A percentile compares a stretch with the other conserved stretches of the same genome.
phyloP scores from a whole-genome alignment of 1,140 invertebrate species.

The Eueides isabella region DNA sequence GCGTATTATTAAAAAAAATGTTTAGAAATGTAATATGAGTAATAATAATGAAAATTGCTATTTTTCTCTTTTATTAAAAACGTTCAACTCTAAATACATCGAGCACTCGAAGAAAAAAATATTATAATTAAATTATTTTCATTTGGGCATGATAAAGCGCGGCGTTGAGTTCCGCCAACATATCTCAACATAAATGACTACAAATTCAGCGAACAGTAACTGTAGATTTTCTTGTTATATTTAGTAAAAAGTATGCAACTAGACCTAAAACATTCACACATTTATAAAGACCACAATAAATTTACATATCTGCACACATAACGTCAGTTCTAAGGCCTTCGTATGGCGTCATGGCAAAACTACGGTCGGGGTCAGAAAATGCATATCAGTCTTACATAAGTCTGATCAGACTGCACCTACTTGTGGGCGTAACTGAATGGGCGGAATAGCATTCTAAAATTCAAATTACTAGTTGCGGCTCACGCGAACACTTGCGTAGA shows the following conservation, averaged over 20 bases:
- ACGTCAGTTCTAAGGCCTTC: background rate
- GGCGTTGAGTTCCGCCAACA: too few species aligned
- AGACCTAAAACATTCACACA: background rate
- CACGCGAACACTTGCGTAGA: constrained; percentile 60
- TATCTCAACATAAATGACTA: too few species aligned
- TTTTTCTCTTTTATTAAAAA: too few species aligned
- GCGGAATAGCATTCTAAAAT: constrained; percentile 64
- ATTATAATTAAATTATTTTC: too few species aligned
- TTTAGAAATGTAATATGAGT: too few species aligned
- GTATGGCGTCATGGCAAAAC: constrained; percentile 3
- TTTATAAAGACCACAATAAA: background rate
- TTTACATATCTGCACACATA: background rate
- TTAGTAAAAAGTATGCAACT: background rate
- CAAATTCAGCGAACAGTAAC: too few species aligned
- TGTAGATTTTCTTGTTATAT: too few species aligned
- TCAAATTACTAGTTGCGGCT: constrained; percentile 68
- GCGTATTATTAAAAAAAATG: too few species aligned
- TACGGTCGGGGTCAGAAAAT: constrained; percentile 52
- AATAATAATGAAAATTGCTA: too few species aligned
- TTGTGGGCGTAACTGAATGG: constrained; percentile 55
- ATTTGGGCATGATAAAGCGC: too few species aligned
- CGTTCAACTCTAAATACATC: too few species aligned
- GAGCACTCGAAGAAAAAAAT: too few species aligned
- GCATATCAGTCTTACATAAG: constrained; percentile 69
- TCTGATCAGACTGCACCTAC: constrained; percentile 61